These are phyloP conservation scores for Vesta saturnalis DNA, from an alignment of 2,888 invertebrate species.

Conservation along the genomic window DNA sequence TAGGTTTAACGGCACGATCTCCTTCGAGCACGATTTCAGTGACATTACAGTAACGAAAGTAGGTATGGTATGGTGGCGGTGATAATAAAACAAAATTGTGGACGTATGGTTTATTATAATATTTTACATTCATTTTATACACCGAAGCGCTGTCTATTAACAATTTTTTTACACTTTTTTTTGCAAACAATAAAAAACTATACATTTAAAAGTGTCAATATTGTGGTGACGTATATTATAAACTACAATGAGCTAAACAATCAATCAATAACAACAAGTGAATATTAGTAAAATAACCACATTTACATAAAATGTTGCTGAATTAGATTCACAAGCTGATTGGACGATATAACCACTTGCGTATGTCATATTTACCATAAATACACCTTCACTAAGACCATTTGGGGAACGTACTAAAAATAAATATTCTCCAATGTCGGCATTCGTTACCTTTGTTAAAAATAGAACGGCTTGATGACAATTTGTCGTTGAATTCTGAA, in stretches of 20 bases:
- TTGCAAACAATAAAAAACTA: slow-evolving; percentile 61
- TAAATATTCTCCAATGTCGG: slow-evolving; percentile 72
- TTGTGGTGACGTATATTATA: slow-evolving; percentile 25
- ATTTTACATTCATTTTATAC: slow-evolving; percentile 60
- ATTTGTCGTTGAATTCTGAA: slow-evolving; percentile 67
- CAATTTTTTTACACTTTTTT: slow-evolving; percentile 58
- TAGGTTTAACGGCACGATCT: no score
- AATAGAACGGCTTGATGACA: slow-evolving; percentile 70
- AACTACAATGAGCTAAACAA: slow-evolving; percentile 42
- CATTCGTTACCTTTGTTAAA: slow-evolving; percentile 66
- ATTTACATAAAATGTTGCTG: slow-evolving; percentile 56
- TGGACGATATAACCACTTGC: slow-evolving; percentile 59
- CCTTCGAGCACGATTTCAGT: no score
- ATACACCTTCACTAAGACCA: slow-evolving; percentile 71
- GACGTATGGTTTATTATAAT: slow-evolving; percentile 61
- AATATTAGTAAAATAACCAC: slow-evolving; percentile 56
- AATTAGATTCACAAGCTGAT: slow-evolving; percentile 44
- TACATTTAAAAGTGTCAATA: slow-evolving; percentile 48
- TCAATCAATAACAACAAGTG: slow-evolving; percentile 58
- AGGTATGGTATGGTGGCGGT: no score
- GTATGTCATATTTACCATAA: slow-evolving; percentile 71
- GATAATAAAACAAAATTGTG: no score
- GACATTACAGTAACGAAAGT: no score
- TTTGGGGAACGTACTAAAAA: slow-evolving; percentile 71
- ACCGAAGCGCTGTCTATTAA: slow-evolving; percentile 63